Evolutionary conservation across 2,888 invertebrate genomes (phyloP).

Genomic region (Leptinotarsa tumamoca): DNA sequence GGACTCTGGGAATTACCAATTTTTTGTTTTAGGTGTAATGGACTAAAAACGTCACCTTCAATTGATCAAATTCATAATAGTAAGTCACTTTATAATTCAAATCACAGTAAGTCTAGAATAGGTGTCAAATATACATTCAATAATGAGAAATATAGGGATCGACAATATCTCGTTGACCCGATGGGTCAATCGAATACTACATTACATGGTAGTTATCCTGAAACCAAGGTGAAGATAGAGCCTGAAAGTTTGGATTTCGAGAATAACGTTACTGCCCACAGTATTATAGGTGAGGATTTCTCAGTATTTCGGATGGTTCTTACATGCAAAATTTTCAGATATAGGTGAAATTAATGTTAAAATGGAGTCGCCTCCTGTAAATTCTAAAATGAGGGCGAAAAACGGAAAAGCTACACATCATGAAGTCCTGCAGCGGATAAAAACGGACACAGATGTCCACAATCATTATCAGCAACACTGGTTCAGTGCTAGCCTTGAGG

Average conservation of each 20-base stretch:
- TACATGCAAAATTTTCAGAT: conserved; percentile 48
- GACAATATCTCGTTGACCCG: conserved; percentile 42
- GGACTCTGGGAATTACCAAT: conserved; percentile 7
- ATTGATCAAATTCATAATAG: conserved; percentile 50
- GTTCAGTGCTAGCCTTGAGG: conserved; percentile 65
- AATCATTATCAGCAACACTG: conserved; percentile 65
- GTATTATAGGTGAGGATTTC: conserved; percentile 64
- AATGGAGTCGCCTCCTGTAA: conserved; percentile 47
- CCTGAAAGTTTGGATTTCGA: conserved; percentile 54
- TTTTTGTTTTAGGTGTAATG: conserved; percentile 55
- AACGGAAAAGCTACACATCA: conserved; percentile 59
- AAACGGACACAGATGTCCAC: conserved; percentile 54
- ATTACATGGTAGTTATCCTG: conserved; percentile 45
- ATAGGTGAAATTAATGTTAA: conserved; percentile 55
- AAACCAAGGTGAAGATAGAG: conserved; percentile 55
- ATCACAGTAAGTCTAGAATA: conserved; percentile 48
- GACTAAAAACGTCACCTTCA: conserved; percentile 51
- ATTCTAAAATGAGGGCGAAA: conserved; percentile 21
- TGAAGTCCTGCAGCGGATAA: conserved; percentile 65
- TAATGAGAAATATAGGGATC: conserved; percentile 48
- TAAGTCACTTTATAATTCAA: conserved; percentile 44
- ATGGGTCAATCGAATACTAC: conserved; percentile 43
- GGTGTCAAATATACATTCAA: conserved; percentile 49
- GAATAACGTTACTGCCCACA: conserved; percentile 62
- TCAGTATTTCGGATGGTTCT: no score